A percentile compares a stretch with the other conserved stretches of the same genome.
phyloP scores from a whole-genome alignment of 2,888 invertebrate species.

The Cataglyphis rosenhaueri region DNA sequence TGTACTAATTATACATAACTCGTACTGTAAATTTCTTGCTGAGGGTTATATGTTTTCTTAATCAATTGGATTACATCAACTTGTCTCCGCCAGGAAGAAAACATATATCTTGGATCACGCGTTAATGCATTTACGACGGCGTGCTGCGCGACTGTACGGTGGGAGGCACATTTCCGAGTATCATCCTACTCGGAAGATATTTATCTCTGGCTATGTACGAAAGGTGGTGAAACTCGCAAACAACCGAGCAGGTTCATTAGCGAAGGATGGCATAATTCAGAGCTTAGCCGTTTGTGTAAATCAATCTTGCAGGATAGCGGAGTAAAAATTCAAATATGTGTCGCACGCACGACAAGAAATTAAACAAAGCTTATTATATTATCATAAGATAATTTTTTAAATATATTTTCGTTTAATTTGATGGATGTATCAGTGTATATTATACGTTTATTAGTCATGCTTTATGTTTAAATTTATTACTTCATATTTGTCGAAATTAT shows the following conservation, averaged over 20 bases:
- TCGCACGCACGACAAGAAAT: conserved; percentile 19
- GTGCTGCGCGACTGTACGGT: not conserved
- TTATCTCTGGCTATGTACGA: conserved; percentile 24
- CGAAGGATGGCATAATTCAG: conserved; percentile 64
- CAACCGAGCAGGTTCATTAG: conserved; percentile 64
- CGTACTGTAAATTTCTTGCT: not conserved
- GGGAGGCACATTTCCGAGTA: conserved; percentile 27
- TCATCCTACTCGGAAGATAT: conserved; percentile 27
- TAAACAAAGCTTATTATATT: conserved; percentile 32
- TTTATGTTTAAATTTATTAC: conserved; percentile 34
- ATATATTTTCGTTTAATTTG: conserved; percentile 30
- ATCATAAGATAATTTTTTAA: conserved; percentile 10
- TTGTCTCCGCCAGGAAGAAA: not conserved
- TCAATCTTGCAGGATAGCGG: conserved; percentile 46
- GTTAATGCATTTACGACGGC: conserved; percentile 26
- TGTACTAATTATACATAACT: not conserved
- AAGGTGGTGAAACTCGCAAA: conserved; percentile 20
- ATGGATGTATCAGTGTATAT: not conserved
- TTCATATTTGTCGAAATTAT: not conserved
- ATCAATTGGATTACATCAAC: conserved; percentile 13
- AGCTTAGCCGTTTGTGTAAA: conserved; percentile 63
- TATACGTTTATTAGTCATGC: not conserved
- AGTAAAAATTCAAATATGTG: conserved; percentile 27
- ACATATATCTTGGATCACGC: conserved; percentile 1
- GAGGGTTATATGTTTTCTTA: not conserved